A percentile compares a stretch with the other conserved stretches of the same genome.
Evolutionary conservation across 2,888 invertebrate genomes (phyloP).

Genomic region (Monoplex corrugatus): DNA sequence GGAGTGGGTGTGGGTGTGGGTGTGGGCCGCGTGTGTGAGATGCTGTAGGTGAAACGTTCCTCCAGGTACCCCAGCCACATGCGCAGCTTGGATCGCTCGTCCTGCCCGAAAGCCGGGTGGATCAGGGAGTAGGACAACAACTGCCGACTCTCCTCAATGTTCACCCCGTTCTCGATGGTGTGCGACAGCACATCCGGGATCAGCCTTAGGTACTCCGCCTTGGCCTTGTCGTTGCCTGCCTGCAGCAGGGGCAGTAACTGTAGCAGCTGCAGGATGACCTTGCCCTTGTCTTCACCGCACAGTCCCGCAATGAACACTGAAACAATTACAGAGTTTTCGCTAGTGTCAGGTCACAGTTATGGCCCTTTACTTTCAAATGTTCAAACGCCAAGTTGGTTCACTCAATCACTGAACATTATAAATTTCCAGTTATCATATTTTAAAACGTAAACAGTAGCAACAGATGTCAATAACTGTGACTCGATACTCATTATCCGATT

Average conservation of each 20-base stretch:
- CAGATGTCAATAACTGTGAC: too few relatives aligned
- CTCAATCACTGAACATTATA: too few relatives aligned
- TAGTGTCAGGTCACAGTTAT: too few relatives aligned
- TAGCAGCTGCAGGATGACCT: slow-evolving; percentile 87
- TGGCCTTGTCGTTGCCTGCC: slow-evolving; percentile 92
- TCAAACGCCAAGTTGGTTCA: too few relatives aligned
- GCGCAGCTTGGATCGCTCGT: slow-evolving; percentile 89
- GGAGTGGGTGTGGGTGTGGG: slow-evolving; percentile 2
- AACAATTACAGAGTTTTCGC: too few relatives aligned
- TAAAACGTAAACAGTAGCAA: too few relatives aligned
- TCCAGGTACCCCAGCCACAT: slow-evolving; percentile 92
- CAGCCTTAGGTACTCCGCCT: slow-evolving; percentile 86
- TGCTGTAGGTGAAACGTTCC: slow-evolving; percentile 81
- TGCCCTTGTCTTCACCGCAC: slow-evolving; percentile 84
- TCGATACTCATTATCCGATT: too few relatives aligned
- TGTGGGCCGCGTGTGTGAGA: slow-evolving; percentile 50
- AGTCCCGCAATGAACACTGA: slow-evolving; percentile 58
- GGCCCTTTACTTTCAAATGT: too few relatives aligned
- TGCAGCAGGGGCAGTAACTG: slow-evolving; percentile 91
- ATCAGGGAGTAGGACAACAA: slow-evolving; percentile 94
- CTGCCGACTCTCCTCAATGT: slow-evolving; percentile 89
- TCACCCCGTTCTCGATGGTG: slow-evolving; percentile 88
- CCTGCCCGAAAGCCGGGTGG: slow-evolving; percentile 92
- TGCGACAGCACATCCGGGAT: slow-evolving; percentile 88
- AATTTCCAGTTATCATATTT: too few relatives aligned